Evolutionary conservation across 2,888 invertebrate species (phyloP), one percentile per base, ranked within the genome.

Genomic region (Elmis aenea): DNA sequence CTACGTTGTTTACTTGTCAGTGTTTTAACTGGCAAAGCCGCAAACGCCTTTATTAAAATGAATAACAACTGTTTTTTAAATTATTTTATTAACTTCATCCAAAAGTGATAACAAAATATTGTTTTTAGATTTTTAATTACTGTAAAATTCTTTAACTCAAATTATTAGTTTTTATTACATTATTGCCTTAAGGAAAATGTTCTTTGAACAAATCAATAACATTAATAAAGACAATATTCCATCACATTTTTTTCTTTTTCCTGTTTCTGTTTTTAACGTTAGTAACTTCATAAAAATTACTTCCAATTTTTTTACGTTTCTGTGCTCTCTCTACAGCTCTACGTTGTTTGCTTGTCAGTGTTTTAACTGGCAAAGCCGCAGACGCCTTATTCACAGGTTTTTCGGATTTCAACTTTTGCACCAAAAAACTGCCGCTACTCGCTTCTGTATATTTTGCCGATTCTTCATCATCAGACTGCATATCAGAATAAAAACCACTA

Each of bases 231-330:
- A n/a, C n/a, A n/a, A n/a, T n/a, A n/a, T n/a, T n/a, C n/a, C n/a
- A n/a, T n/a, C n/a, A n/a, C n/a, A 20, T 10, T 52, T 67, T 75
- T 54, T 78, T 85, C 60, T 81, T 83, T 61, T 78, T 77, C 46
- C 85, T 79, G 68, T 87, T 89, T 51, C 83, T 79, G 66, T 91
- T 91, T 64, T 91, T 91, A 32, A 91, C 91, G 72, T 92, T 91
- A 5, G 85, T 75, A 15, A 84, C 79, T 75, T 89, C 89, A 66
- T 91, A 91, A 62, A 91, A 91, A 68, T 91, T 86, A 64, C 85
- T 88, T 51, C 91, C 91, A 40, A 86, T 80, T 61, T 87, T 90
- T 61, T 83, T 86, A 6, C 86, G 74, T 51, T 83, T 86, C 47
- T 76, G 77, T 6, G 81, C 76, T 50, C 90, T 74, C 44, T 89